Evolutionary conservation across 2,113 vertebrate genomes (phyloP), one percentile per base, ranked within the genome.

Genomic region (Sclerurus mexicanus): DNA sequence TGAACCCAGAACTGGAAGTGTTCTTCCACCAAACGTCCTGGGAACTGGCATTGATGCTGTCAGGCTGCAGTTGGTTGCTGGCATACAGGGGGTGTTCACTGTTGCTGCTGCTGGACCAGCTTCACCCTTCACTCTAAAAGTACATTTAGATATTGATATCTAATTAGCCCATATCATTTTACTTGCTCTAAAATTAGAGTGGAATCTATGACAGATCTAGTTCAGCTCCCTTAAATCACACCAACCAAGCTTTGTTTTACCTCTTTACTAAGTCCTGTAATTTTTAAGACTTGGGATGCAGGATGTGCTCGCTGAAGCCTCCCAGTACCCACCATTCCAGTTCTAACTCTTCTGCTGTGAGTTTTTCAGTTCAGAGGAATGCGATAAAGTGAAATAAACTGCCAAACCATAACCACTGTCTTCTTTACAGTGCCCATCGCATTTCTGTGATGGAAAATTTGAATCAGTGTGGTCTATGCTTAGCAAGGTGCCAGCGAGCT

Each of bases 41-140:
- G 25, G 68, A 42, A 49, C 14, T 62, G 42, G 2, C 7, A 9
- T 35, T 14, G 7, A 15, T 0, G 3, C 6, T 44, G n/a, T 8
- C 47, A 39, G 3, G 30, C 4, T 53, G 53, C 35, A 44, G 20
- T 9, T 11, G 87, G 60, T 17, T 40, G 55, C 40, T 50, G 71
- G 47, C 19, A n/a, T 10, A 8, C 0, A 3, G 3, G 4, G 21
- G n/a, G 52, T 6, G 11, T 9, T 9, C 15, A 6, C 60, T 25
- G 19, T 4, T 40, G 68, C 6, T 12, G 53, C 77, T 59, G 44
- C 60, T 19, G 56, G n/a, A 18, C 2, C 18, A 42, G 25, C 35
- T 9, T 17, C 63, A 40, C 2, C 35, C 46, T 31, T 59, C 40
- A 4, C 25, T n/a, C 40, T 9, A 9, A 17, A 56, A 44, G 22